Evolutionary conservation across 2,888 invertebrate genomes (phyloP).

Genomic region (Brachylomia viminalis): DNA sequence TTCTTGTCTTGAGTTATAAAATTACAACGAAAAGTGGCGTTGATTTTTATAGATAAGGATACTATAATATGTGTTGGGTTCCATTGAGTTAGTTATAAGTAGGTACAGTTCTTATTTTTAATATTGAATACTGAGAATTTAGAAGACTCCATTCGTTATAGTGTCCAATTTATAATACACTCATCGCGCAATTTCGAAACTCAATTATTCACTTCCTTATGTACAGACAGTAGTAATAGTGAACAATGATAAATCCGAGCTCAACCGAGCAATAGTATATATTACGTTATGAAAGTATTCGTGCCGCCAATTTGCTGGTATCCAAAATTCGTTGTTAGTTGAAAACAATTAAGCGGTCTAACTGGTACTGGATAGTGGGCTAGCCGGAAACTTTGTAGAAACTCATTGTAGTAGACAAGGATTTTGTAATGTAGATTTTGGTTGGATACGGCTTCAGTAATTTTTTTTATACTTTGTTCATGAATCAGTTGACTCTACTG

Average conservation of each 20-base stretch:
- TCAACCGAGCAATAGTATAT: conserved; percentile 43
- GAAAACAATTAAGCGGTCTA: conserved; percentile 78
- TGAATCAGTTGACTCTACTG: background rate
- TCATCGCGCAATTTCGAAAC: conserved; percentile 13
- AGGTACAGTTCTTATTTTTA: too few species aligned
- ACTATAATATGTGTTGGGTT: too few species aligned
- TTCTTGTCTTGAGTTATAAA: too few species aligned
- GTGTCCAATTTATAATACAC: too few species aligned
- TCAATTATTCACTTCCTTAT: conserved; percentile 7
- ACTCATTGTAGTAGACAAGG: conserved; percentile 65
- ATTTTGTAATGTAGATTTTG: conserved; percentile 27
- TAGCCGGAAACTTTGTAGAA: conserved; percentile 68
- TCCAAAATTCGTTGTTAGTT: conserved; percentile 70
- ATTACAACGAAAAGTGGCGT: too few species aligned
- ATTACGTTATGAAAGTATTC: conserved; percentile 63
- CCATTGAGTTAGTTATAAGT: too few species aligned
- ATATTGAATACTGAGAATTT: too few species aligned
- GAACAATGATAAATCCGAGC: conserved; percentile 42
- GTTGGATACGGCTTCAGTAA: conserved; percentile 34
- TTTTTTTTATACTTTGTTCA: background rate
- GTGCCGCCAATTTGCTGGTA: conserved; percentile 63
- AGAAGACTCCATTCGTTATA: too few species aligned
- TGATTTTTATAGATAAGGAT: too few species aligned
- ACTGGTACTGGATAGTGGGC: conserved; percentile 69
- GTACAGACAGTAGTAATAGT: conserved; percentile 12